phyloP scores from a whole-genome alignment of 2,113 vertebrate species.

The Ranitomeya variabilis region DNA sequence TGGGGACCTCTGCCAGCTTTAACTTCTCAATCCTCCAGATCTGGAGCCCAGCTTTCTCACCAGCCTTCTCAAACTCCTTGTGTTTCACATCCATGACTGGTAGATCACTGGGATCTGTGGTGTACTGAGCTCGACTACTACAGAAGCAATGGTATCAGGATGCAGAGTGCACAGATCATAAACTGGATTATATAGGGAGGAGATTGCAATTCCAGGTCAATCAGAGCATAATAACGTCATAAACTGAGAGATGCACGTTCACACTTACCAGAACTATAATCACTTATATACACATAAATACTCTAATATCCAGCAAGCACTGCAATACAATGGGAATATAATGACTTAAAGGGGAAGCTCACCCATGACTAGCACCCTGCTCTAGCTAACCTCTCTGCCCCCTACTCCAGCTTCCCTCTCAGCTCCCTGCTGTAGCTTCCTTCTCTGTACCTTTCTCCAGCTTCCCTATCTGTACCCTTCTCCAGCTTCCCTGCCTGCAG shows the following conservation, averaged over 20 bases:
- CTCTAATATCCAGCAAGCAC: not conserved
- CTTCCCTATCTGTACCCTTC: no score
- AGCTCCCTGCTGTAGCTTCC: no score
- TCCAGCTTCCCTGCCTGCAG: no score
- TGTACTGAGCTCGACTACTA: not conserved
- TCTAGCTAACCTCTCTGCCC: no score
- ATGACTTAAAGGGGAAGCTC: no score
- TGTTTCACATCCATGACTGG: constrained; percentile 64
- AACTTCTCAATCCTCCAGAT: constrained; percentile 85
- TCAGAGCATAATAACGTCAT: not conserved
- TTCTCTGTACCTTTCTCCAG: no score
- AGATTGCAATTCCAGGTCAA: not conserved
- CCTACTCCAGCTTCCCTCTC: no score
- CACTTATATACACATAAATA: not conserved
- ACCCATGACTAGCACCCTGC: no score
- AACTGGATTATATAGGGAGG: not conserved
- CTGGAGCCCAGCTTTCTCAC: constrained; percentile 74
- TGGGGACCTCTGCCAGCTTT: constrained; percentile 77
- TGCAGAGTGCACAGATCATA: not conserved
- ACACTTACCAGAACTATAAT: not conserved
- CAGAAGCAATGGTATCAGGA: not conserved
- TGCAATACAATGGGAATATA: no score
- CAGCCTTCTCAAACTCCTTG: constrained; percentile 76
- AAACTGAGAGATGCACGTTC: not conserved
- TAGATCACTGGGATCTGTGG: not conserved